phyloP scores from a whole-genome alignment of 2,888 invertebrate genomes.

The Scaptomyza tumidula region DNA sequence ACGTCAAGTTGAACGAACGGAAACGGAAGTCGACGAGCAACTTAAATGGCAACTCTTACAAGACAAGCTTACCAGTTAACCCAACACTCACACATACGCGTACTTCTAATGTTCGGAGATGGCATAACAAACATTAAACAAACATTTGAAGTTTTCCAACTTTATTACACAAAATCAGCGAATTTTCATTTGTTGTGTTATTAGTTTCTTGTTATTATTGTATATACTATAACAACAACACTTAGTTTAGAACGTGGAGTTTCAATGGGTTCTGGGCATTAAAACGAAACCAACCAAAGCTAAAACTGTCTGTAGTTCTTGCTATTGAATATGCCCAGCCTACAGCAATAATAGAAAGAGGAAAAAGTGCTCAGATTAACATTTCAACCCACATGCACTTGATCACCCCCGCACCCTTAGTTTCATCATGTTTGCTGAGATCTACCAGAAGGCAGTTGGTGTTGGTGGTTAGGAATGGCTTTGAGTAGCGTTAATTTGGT shows the following conservation, averaged over 20 bases:
- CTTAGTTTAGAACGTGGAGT: too few species aligned
- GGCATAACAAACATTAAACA: conserved; percentile 24
- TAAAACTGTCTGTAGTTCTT: not conserved
- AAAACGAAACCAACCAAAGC: conserved; percentile 1
- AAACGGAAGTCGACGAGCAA: conserved; percentile 36
- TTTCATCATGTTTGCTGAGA: not conserved
- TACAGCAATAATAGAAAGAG: not conserved
- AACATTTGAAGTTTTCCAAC: conserved; percentile 25
- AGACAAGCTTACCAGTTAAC: conserved; percentile 11
- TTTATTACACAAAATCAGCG: not conserved
- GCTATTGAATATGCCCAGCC: conserved; percentile 2
- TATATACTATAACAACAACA: too few species aligned
- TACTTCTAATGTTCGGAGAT: conserved; percentile 10
- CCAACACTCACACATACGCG: not conserved
- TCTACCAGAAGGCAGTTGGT: not conserved
- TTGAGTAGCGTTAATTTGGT: conserved; percentile 36
- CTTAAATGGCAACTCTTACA: conserved; percentile 24
- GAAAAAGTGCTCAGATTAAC: not conserved
- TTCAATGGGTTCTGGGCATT: too few species aligned
- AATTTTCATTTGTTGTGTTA: not conserved
- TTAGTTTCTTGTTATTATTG: not conserved
- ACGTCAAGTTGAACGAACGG: conserved; percentile 24
- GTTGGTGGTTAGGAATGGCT: not conserved
- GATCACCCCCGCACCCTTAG: not conserved
- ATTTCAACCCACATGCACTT: not conserved